Conservation (phyloP, 2,113 vertebrate species). For the Lanius collurio region DNA sequence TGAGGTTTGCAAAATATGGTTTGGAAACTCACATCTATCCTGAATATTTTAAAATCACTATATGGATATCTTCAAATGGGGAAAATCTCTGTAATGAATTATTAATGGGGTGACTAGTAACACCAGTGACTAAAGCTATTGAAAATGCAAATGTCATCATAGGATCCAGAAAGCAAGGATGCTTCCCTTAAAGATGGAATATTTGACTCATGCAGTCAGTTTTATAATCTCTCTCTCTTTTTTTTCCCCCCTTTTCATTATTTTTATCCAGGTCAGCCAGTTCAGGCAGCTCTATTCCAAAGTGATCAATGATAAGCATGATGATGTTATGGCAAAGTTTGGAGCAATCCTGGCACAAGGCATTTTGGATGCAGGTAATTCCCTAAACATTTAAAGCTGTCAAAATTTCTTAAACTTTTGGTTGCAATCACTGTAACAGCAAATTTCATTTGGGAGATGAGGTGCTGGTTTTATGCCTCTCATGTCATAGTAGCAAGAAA, state of each 20-base stretch:
- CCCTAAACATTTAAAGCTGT: not conserved
- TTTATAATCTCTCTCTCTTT: not conserved
- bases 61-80: not conserved
- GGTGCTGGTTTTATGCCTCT: not conserved
- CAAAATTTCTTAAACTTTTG: not conserved
- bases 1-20: not conserved
- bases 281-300: conserved; percentile 98
- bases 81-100: not conserved
- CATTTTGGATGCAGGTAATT: conserved; percentile 95
- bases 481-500: not conserved
- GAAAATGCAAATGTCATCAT: not conserved
- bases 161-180: not conserved
- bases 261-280: conserved; percentile 87
- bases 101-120: not conserved
- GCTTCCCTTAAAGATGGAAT: not conserved
- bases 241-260: not conserved
- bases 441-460: not conserved
- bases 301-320: conserved; percentile 98
- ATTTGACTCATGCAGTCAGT: not conserved
- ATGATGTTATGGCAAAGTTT: conserved; percentile 99
- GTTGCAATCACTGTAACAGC: not conserved
- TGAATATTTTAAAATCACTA: not conserved
- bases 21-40: not conserved
- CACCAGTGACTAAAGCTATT: not conserved
- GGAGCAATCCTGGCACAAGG: conserved; percentile 97